Evolutionary conservation across 2,888 invertebrate genomes (phyloP), one percentile per base, ranked within the genome.

Genomic region (Nezara viridula): DNA sequence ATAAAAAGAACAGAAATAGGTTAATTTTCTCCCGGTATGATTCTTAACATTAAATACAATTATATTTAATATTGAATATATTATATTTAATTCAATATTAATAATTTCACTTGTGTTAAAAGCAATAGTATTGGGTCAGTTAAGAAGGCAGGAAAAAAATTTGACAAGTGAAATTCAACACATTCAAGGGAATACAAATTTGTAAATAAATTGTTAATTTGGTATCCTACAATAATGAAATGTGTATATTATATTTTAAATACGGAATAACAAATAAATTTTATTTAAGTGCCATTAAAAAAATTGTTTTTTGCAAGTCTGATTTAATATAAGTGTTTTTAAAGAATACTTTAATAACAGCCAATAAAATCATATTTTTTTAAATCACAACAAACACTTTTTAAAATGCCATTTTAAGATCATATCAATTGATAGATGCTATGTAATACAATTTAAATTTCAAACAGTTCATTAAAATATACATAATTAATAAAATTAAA

Each of bases 401-500:
- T 32, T 66, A 66, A 66, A 14, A 66, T 66, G 7, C 6, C 32
- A 73, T 73, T 73, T 37, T 16, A 73, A 37, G 6, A 19, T 32
- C 32, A 66, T 32, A 37, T 37, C 32, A 73, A 21, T 32, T 73
- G 32, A 73, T 37, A 73, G 37, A 73, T 73, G 32, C 66, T 73
- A 73, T 37, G 19, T 32, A 73, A 32, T 73, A 73, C 1, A 0
- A n/a, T 60, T 60, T 5, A 73, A 73, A 73, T 37, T 73, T 32
- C 21, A 16, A 73, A 73, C 32, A 37, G 19, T 73, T 73, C 66
- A 73, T 73, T 73, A 73, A 73, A 73, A 73, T 73, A 21, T 60
- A 60, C 16, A 27, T 3, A 52, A 24, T 5, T 32, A 27, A 32
- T 3, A n/a, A n/a, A 19, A 73, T 37, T 27, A 37, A 73, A 21